A percentile compares a stretch with the other conserved stretches of the same genome.
These are phyloP conservation scores for Anser cygnoides DNA, from an alignment of 2,113 vertebrate species.

Conservation along the genomic window DNA sequence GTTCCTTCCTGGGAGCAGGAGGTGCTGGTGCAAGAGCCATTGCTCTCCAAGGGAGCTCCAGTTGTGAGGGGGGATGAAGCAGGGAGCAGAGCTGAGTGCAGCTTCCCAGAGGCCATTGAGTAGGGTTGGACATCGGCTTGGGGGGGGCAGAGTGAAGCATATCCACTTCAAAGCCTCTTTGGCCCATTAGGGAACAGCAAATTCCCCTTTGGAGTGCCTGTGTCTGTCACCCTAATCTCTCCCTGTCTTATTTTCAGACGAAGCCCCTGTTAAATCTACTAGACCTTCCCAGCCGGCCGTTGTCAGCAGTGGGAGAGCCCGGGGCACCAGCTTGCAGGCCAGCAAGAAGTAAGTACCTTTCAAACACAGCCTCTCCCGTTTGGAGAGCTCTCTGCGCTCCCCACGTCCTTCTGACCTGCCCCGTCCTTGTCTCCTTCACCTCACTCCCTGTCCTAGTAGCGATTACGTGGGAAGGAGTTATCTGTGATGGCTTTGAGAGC, in stretches of 20 bases:
- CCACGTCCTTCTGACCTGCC: background rate
- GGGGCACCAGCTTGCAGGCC: background rate
- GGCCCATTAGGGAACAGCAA: background rate
- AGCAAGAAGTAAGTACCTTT: constrained; percentile 62
- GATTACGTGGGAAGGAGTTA: background rate
- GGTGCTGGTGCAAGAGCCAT: background rate
- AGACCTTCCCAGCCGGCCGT: background rate
- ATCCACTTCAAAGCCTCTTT: background rate
- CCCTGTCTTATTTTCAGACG: constrained; percentile 23
- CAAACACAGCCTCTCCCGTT: background rate
- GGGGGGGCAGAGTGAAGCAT: background rate
- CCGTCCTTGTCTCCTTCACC: background rate
- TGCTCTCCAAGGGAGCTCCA: background rate
- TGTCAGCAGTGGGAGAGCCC: background rate
- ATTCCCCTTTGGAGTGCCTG: rapidly evolving
- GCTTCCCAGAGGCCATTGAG: background rate
- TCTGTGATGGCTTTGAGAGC: background rate
- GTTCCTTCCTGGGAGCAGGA: background rate
- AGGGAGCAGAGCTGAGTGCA: background rate
- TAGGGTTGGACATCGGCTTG: rapidly evolving
- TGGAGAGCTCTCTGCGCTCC: background rate
- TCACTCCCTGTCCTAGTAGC: rapidly evolving
- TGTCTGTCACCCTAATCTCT: background rate
- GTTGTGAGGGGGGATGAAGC: too few species aligned
- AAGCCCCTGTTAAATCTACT: constrained; percentile 22